These are phyloP conservation scores for Mythimna loreyi DNA, from an alignment of 2,888 invertebrate species.

Conservation along the genomic window DNA sequence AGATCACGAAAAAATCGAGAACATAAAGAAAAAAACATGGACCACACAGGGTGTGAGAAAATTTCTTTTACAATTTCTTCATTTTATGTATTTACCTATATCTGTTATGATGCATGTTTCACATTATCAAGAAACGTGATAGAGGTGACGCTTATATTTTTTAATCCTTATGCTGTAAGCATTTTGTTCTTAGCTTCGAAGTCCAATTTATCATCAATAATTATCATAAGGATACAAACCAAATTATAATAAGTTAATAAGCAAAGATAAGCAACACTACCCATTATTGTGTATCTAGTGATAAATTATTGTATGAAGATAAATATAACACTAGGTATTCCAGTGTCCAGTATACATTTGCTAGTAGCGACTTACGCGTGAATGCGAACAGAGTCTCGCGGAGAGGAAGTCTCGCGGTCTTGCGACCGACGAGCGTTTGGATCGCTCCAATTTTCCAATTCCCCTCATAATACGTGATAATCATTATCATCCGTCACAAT, in stretches of 20 bases:
- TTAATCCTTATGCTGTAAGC: constrained; percentile 16
- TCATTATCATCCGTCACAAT: constrained; percentile 66
- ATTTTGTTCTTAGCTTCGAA: constrained; percentile 10
- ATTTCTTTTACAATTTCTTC: too few species aligned
- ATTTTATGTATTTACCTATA: too few species aligned
- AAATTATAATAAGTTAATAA: constrained; percentile 51
- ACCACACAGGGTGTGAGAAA: background rate
- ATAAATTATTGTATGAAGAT: constrained; percentile 48
- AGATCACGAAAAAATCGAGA: background rate
- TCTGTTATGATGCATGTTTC: background rate
- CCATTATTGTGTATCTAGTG: constrained; percentile 57
- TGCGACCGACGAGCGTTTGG: constrained; percentile 48
- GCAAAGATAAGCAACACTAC: constrained; percentile 51
- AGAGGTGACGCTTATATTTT: background rate
- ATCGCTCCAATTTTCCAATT: constrained; percentile 77
- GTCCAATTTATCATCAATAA: constrained; percentile 22
- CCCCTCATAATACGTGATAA: constrained; percentile 68
- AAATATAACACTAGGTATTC: constrained; percentile 35
- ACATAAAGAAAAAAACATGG: too few species aligned
- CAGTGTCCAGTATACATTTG: constrained; percentile 23
- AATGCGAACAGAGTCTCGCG: constrained; percentile 25
- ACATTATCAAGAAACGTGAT: constrained; percentile 20
- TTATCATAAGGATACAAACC: constrained; percentile 41
- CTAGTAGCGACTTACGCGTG: constrained; percentile 38
- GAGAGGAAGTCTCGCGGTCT: constrained; percentile 45